A percentile compares a stretch with the other conserved stretches of the same genome.
These are phyloP conservation scores for Cololabis saira DNA, from an alignment of 2,113 vertebrate species.

Conservation along the genomic window DNA sequence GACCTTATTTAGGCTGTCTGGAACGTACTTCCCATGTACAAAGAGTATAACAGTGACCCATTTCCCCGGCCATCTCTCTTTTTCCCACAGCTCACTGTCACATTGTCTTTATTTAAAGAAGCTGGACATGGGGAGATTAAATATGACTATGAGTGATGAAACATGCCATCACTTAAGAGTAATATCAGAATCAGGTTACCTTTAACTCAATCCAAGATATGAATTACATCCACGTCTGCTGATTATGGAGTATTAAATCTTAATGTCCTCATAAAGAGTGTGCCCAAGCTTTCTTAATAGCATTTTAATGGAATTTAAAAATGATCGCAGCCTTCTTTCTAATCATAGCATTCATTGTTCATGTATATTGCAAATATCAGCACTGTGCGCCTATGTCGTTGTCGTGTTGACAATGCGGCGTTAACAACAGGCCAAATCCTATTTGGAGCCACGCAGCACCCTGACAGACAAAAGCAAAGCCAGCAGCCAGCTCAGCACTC, in stretches of 20 bases:
- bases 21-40: conserved; percentile 47
- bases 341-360: conserved; percentile 33
- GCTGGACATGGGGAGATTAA: conserved; percentile 40
- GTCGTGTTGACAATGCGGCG: conserved; percentile 54
- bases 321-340: conserved; percentile 25
- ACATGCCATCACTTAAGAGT: conserved; percentile 32
- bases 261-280: conserved; percentile 32
- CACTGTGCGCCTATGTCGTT: conserved; percentile 38
- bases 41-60: conserved; percentile 34
- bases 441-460: conserved; percentile 57
- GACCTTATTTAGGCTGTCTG: conserved; percentile 50
- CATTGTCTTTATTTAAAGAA: conserved; percentile 44
- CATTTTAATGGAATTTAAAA: conserved; percentile 46
- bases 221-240: conserved; percentile 36
- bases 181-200: conserved; percentile 23
- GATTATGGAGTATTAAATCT: conserved; percentile 49
- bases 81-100: conserved; percentile 17
- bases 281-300: conserved; percentile 31
- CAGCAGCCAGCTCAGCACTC: conserved; percentile 71
- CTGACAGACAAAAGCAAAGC: conserved; percentile 68
- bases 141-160: conserved; percentile 43
- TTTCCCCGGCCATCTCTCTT: conserved; percentile 31
- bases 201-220: conserved; percentile 48
- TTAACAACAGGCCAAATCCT: conserved; percentile 70
- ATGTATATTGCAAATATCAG: conserved; percentile 44